Evolutionary conservation across 23 tunicate genomes (phyloP), one percentile per base, ranked within the genome.

Genomic region (Botrylloides violaceus): DNA sequence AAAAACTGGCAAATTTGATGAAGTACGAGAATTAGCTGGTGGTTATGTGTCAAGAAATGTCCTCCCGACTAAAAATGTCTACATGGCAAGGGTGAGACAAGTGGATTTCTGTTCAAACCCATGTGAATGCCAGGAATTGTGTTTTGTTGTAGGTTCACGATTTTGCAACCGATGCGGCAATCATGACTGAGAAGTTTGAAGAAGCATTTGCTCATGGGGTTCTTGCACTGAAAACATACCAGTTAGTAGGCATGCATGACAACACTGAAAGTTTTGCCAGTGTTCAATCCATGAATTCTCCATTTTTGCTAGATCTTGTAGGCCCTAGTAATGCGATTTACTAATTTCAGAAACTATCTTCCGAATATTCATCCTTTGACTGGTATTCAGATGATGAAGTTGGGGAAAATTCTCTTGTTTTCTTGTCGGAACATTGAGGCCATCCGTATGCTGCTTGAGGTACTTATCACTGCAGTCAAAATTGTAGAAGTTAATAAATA

Each of bases 41-140:
- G 82, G 82, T 3, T 87, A 63, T 76, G 61, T 87, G 29, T 27
- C 66, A 4, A 77, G 95, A n/a, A 64, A 87, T 55, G 82, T 80
- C 19, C 47, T 87, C 3, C 95, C 95, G 28, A 31, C 27, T 19
- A 73, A 80, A 56, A 87, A 87, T 63, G 77, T 87, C 31, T 87
- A 80, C 76, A 87, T 87, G 95, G 86, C 95, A 34, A 87, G 74
- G 65, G 90, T 83, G 61, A 9, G 77, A n/a, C n/a, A n/a, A n/a
- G n/a, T n/a, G n/a, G n/a, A n/a, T n/a, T n/a, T n/a, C n/a, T n/a
- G n/a, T n/a, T n/a, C n/a, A n/a, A n/a, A n/a, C n/a, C n/a, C n/a
- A n/a, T n/a, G n/a, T n/a, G n/a, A n/a, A n/a, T n/a, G n/a, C n/a
- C n/a, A n/a, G n/a, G n/a, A n/a, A n/a, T n/a, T n/a, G n/a, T 66